Conservation (phyloP, 2,113 vertebrate genomes). For the Rana temporaria region DNA sequence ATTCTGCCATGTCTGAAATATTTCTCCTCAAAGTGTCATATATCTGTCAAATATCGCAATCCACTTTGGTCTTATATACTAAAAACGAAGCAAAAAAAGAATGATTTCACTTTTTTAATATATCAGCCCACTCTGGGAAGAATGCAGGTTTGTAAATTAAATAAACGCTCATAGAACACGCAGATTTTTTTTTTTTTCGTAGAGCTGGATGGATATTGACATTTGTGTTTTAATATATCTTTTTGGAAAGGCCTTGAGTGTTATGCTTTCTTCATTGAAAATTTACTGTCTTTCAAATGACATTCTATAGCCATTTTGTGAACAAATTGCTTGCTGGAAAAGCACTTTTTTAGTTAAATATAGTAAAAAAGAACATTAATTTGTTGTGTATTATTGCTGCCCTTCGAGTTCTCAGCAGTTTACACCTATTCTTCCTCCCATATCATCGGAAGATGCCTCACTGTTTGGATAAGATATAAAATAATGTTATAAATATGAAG, state of each 20-base stretch:
- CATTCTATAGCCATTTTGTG: constrained; percentile 19
- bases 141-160: constrained; percentile 69
- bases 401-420: constrained; percentile 8
- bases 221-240: constrained; percentile 75
- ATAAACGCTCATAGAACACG: constrained; percentile 74
- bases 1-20: constrained; percentile 71
- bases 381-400: constrained; percentile 6
- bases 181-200: constrained; percentile 72
- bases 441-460: background rate
- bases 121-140: constrained; percentile 73
- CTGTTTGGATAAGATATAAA: background rate
- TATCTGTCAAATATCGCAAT: constrained; percentile 74
- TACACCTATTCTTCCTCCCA: constrained; percentile 24
- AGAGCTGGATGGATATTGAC: constrained; percentile 72
- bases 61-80: constrained; percentile 70
- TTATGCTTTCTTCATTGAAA: constrained; percentile 65
- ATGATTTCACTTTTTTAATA: constrained; percentile 77
- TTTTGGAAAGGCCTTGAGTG: constrained; percentile 64
- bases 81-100: constrained; percentile 75
- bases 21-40: constrained; percentile 68
- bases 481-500: background rate
- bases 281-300: constrained; percentile 62
- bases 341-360: constrained; percentile 35
- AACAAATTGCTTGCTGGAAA: constrained; percentile 43
- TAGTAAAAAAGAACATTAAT: constrained; percentile 10